Conservation (phyloP, 2,888 invertebrate species). For the Perizoma flavofasciatum region DNA sequence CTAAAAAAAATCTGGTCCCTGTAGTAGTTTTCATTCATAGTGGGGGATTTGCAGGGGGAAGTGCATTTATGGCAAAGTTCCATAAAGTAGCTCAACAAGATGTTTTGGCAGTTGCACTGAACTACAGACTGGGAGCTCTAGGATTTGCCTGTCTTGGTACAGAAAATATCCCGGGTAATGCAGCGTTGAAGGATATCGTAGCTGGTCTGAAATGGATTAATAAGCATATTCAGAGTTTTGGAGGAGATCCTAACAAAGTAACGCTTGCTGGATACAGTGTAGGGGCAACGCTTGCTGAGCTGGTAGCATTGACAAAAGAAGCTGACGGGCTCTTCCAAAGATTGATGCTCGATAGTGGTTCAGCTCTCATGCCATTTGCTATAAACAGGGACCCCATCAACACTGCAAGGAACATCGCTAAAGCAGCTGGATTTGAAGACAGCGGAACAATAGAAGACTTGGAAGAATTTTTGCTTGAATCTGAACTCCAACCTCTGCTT, state of each 20-base stretch:
- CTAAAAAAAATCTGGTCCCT: slow-evolving; percentile 60
- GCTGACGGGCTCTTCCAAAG: slow-evolving; percentile 66
- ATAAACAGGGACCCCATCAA: slow-evolving; percentile 67
- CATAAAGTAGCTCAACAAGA: slow-evolving; percentile 87
- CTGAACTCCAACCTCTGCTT: slow-evolving; percentile 51
- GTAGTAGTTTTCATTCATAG: slow-evolving; percentile 74
- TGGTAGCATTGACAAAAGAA: slow-evolving; percentile 62
- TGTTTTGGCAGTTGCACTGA: slow-evolving; percentile 86
- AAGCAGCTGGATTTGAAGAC: slow-evolving; percentile 65
- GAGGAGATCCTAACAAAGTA: slow-evolving; percentile 90
- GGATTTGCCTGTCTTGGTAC: slow-evolving; percentile 87
- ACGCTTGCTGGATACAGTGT: slow-evolving; percentile 93
- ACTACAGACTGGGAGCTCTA: slow-evolving; percentile 88
- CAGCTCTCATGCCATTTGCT: slow-evolving; percentile 68
- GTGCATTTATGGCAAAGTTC: slow-evolving; percentile 69
- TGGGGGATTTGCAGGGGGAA: slow-evolving; percentile 71
- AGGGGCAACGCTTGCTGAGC: slow-evolving; percentile 85
- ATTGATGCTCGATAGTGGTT: slow-evolving; percentile 73
- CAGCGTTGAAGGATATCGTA: slow-evolving; percentile 93
- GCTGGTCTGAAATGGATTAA: slow-evolving; percentile 90
- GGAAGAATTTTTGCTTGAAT: slow-evolving; percentile 67
- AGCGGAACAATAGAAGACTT: slow-evolving; percentile 64
- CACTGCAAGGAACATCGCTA: slow-evolving; percentile 70
- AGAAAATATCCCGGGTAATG: slow-evolving; percentile 89
- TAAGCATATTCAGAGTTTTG: slow-evolving; percentile 89